phyloP scores from a whole-genome alignment of 2,113 vertebrate species.

The Collichthys lucidus region DNA sequence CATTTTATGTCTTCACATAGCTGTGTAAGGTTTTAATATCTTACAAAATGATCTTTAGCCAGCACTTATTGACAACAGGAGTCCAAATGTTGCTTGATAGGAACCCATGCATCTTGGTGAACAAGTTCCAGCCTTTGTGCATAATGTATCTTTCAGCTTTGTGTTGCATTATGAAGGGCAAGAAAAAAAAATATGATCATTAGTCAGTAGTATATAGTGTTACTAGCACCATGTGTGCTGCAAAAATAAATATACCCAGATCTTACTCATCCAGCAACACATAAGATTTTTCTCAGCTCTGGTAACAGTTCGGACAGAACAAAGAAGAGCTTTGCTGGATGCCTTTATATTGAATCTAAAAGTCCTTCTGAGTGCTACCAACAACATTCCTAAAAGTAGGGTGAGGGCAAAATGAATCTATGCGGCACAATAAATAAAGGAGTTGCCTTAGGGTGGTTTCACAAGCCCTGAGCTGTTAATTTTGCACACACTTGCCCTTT shows the following conservation, averaged over 20 bases:
- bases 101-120: neutral
- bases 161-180: neutral
- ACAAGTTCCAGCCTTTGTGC: neutral
- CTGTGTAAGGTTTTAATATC: conserved; percentile 30
- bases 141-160: neutral
- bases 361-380: conserved; percentile 23
- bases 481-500: conserved; percentile 46
- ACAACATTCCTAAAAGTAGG: conserved; percentile 44
- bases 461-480: conserved; percentile 30
- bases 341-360: conserved; percentile 4
- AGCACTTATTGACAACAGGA: conserved; percentile 15
- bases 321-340: neutral
- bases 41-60: conserved; percentile 17
- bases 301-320: conserved; percentile 10
- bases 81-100: conserved; percentile 1
- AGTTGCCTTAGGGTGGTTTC: conserved; percentile 22
- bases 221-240: neutral
- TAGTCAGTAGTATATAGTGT: neutral
- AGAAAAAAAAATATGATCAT: no score
- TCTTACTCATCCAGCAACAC: neutral
- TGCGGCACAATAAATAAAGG: conserved; percentile 40
- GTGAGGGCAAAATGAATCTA: conserved; percentile 16
- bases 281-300: neutral
- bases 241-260: neutral
- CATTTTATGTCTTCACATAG: neutral